phyloP scores from a whole-genome alignment of 1,140 invertebrate genomes.

The Megalopta genalis region DNA sequence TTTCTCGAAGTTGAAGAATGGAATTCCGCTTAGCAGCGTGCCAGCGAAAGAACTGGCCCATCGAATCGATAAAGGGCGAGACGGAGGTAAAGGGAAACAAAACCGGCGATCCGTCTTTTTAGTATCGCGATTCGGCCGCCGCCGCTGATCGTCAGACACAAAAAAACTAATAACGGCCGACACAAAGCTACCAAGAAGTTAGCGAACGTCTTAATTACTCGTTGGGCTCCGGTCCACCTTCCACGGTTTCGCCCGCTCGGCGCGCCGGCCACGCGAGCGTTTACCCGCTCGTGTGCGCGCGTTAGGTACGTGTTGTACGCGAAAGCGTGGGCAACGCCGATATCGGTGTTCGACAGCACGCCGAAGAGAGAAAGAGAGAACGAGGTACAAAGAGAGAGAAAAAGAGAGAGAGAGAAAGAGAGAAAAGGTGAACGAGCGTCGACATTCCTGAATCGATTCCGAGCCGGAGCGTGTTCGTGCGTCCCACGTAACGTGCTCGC shows the following conservation, averaged over 20 bases:
- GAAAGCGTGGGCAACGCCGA: slow-evolving; percentile 39
- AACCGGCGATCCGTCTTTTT: slow-evolving; percentile 24
- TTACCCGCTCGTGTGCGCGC: background rate
- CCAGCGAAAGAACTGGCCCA: slow-evolving; percentile 17
- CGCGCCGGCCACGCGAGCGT: background rate
- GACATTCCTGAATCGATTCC: slow-evolving; percentile 61
- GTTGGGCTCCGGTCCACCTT: background rate
- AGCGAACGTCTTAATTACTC: slow-evolving; percentile 45
- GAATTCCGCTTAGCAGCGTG: too few species aligned
- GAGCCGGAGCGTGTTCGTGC: slow-evolving; percentile 23
- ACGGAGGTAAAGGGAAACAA: background rate
- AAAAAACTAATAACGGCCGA: slow-evolving; percentile 45
- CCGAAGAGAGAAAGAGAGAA: background rate
- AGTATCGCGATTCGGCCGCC: slow-evolving; percentile 5
- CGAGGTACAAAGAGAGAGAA: background rate
- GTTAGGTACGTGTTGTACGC: slow-evolving; percentile 10
- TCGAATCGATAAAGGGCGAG: slow-evolving; percentile 29
- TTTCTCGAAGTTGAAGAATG: too few species aligned
- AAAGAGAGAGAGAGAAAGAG: slow-evolving; percentile 12
- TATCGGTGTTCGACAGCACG: slow-evolving; percentile 22
- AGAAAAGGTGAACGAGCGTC: slow-evolving; percentile 44
- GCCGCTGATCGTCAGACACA: slow-evolving; percentile 34
- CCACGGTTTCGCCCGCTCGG: background rate
- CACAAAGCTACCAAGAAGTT: slow-evolving; percentile 36
- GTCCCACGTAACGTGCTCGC: slow-evolving; percentile 42